Evolutionary conservation across 2,113 vertebrate species (phyloP), one percentile per base, ranked within the genome.

Genomic region (Dryoscopus gambensis): DNA sequence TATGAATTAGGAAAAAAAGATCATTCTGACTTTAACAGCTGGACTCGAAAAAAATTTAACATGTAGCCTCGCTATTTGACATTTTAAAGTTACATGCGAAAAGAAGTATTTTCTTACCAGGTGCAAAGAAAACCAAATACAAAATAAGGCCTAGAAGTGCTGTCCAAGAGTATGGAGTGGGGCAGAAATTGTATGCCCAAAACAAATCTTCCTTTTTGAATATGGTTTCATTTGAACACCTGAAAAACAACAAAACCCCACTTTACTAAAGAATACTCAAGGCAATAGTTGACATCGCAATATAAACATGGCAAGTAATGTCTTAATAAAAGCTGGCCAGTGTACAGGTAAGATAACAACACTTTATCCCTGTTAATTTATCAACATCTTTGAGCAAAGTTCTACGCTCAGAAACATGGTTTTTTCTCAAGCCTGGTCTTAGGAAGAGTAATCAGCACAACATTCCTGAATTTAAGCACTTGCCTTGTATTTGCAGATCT

Each of bases 181-280:
- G 99, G 42, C 99, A 99, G 98, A 99, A 99, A 96, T 99, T 99
- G 95, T 99, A 99, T 40, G 99, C 99, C 99, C 99, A 99, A 95
- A 98, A 98, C 56, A 97, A 97, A 30, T 98, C 98, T 85, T 98
- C 98, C 76, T 93, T 98, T 97, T 98, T 98, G 95, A 98, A 97
- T 79, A 95, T 89, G 13, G 98, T 99, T 94, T 98, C 98, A 97
- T 99, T 99, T 74, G 98, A 98, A 95, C 99, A 99, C 83, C 99
- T 99, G 96, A 93, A 98, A 97, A 97, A 97, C 22, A 95, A 96
- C 15, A 93, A 88, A 40, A 64, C 67, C 47, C 6, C 18, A 33
- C 62, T 40, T 12, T 31, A 80, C 91, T 85, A 89, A 87, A n/a
- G 53, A 82, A 71, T 85, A 82, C 89, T 85, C 59, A 81, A 22